Evolutionary conservation across 2,888 invertebrate genomes (phyloP).

Genomic region (Tetranychus truncatus): DNA sequence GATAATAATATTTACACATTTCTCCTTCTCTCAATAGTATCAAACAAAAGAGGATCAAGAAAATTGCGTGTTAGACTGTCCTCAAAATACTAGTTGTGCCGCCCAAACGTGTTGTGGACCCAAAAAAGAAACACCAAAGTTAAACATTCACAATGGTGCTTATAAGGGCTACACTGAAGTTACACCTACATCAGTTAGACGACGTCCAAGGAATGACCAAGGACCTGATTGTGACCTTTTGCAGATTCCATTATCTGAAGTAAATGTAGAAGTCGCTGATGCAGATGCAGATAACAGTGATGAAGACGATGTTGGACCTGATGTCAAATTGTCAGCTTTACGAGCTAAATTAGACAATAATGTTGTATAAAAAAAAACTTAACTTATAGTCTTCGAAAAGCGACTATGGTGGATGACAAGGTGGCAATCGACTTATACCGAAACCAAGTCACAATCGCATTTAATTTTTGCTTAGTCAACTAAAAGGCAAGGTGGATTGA

Average conservation of each 20-base stretch:
- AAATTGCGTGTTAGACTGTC: slow-evolving; percentile 67
- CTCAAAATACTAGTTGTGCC: slow-evolving; percentile 54
- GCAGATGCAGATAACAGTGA: background rate
- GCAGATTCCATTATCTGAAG: background rate
- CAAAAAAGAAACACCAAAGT: slow-evolving; percentile 5
- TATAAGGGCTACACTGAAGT: background rate
- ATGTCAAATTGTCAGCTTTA: background rate
- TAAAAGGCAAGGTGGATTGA: no score
- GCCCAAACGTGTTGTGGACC: slow-evolving; percentile 74
- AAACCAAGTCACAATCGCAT: no score
- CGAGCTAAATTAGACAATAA: background rate
- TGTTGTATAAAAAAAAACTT: background rate
- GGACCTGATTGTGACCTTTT: background rate
- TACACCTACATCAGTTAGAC: background rate
- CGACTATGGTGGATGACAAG: no score
- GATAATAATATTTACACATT: no score
- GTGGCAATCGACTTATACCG: no score
- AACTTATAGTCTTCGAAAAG: no score
- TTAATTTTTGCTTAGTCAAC: no score
- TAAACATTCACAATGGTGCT: slow-evolving; percentile 1
- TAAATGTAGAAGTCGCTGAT: background rate
- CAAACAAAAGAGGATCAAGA: slow-evolving; percentile 30
- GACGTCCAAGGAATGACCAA: background rate
- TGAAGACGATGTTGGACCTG: background rate
- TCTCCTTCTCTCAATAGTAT: no score